These are phyloP conservation scores for Macaca mulatta DNA, from an alignment of 2,113 vertebrate species.

Conservation along the genomic window DNA sequence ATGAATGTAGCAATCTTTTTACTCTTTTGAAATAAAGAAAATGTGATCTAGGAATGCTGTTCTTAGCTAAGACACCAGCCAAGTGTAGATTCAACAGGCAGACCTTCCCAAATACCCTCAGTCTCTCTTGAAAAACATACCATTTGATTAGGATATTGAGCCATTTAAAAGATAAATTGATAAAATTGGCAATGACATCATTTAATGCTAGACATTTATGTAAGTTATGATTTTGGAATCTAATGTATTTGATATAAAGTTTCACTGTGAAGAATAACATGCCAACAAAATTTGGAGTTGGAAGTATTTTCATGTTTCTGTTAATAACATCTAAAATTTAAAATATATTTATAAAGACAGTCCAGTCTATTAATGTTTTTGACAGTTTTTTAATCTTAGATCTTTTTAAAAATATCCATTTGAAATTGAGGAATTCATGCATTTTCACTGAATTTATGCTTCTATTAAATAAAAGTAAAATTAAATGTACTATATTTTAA, in stretches of 20 bases:
- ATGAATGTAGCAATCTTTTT: neutral
- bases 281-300: neutral
- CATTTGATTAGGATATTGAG: neutral
- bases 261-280: neutral
- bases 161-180: conserved; percentile 7
- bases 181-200: neutral
- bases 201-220: neutral
- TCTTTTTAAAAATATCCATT: conserved; percentile 18
- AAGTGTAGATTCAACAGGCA: neutral
- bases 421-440: neutral
- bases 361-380: neutral
- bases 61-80: neutral
- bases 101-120: neutral
- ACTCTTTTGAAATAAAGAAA: neutral
- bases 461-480: neutral
- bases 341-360: neutral
- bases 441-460: neutral
- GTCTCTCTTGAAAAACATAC: neutral
- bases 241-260: neutral
- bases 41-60: neutral
- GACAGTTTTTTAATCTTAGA: neutral
- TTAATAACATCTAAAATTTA: conserved; percentile 8
- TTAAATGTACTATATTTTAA: neutral
- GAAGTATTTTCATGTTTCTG: neutral
- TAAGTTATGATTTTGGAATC: neutral